Conservation (phyloP, 2,113 vertebrate species). For the Colinus virginianus region DNA sequence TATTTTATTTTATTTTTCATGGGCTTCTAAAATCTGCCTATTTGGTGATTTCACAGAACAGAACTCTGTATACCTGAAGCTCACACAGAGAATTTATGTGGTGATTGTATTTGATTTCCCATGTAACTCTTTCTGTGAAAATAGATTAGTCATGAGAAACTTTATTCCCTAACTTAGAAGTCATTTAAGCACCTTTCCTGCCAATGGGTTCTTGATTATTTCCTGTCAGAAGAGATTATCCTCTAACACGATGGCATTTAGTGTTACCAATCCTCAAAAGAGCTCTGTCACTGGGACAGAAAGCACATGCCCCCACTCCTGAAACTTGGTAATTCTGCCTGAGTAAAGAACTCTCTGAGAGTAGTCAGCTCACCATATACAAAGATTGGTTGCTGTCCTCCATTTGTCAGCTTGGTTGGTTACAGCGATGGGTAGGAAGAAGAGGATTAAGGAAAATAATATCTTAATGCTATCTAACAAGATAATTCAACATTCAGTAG, state of each 20-base stretch:
- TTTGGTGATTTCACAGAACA: background rate
- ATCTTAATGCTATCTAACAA: background rate
- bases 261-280: background rate
- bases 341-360: background rate
- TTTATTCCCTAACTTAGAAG: background rate
- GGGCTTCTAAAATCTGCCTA: background rate
- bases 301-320: background rate
- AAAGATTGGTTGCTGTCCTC: background rate
- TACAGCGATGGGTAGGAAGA: background rate
- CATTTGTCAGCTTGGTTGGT: background rate
- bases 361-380: background rate
- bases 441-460: background rate
- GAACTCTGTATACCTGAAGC: background rate
- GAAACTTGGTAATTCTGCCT: background rate
- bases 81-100: background rate
- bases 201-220: slow-evolving; percentile 9
- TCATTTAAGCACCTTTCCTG: background rate
- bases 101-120: background rate
- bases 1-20: background rate
- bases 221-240: background rate
- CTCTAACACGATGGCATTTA: background rate
- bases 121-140: background rate
- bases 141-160: background rate
- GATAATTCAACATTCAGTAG: background rate
- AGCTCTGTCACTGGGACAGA: background rate